Evolutionary conservation across 1,140 invertebrate genomes (phyloP), one percentile per base, ranked within the genome.

Genomic region (Cotesia vestalis): DNA sequence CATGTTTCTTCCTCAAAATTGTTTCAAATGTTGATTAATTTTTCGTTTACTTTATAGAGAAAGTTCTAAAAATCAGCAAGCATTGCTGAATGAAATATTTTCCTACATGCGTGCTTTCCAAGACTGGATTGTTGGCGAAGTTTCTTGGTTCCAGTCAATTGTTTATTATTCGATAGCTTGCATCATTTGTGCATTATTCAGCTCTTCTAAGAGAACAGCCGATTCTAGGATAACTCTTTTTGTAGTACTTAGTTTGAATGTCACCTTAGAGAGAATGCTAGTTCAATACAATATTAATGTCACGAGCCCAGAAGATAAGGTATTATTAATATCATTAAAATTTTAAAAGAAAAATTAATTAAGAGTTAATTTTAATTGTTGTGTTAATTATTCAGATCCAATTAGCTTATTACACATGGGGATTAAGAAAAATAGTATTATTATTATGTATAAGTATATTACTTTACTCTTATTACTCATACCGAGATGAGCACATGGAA

Each of bases 131-230:
- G 78, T 88, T 40, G 86, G 84, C 11, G 90, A 91, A 86, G 88
- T 91, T 67, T 88, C 89, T 2, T 87, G 88, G 75, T 85, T 91
- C 71, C 90, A 90, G 73, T 88, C 89, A 1, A 80, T 90, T 35
- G 79, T 88, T n/a, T 91, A 90, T 78, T 91, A 90, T 71, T 80
- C 84, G 34, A 68, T 86, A 3, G 83, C 84, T 51, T 81, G 89
- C 35, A 77, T 90, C 34, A 73, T 90, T 3, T 86, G 84, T 11
- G 90, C 89, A 55, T 67, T 91, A 38, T 80, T 89, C 27, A 91
- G 89, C 52, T 87, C 90, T 9, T 85, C 88, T 0, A 82, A 79
- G 60, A 79, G 87, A 52, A 90, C 90, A 3, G 69, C 76, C 5
- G 81, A 84, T 59, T 87, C 89, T 9, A 82, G 90, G 75, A 80